Base-by-base conservation (phyloP, 2,113 vertebrate genomes). In the Coptodon rendalli region DNA sequence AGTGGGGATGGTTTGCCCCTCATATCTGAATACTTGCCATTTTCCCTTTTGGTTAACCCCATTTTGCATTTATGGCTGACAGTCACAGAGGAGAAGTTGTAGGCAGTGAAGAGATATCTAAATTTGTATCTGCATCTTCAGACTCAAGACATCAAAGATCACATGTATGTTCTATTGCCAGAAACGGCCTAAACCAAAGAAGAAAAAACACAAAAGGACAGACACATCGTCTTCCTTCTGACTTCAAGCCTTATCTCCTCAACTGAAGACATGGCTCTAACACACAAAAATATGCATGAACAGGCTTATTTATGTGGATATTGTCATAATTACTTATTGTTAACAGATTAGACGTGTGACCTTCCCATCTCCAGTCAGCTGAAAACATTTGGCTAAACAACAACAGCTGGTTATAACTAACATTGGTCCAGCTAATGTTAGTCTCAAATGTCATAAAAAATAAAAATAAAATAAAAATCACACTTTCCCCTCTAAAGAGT, bases 11-110 rank as follows among this genome's bases (percentile, higher is more conserved):
- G 31, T 34, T 66, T 66, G 31, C n/a, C 34, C 34, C 3, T 38
- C 6, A 66, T 66, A 66, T 66, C 6, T 66, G 61, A 66, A 38
- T 66, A 66, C 10, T 0, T 3, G 61, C 19, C 19, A 0, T 66
- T 31, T 34, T 66, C 17, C 9, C 0, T 66, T 36, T 66, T 66
- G 2, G 61, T 13, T 66, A 66, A 34, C 19, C 34, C 10, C 19
- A 22, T 66, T 63, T 63, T 38, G 3, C 17, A 66, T 13, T 22
- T 5, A 38, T 66, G 61, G 61, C 61, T 66, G 11, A 38, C 61
- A n/a, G 0, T 34, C 6, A 66, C 59, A 36, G 17, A 63, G 31
- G 10, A 38, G 0, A 13, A 38, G 61, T 38, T 66, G 10, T 0
- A 38, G 61, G 34, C 34, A 66, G 19, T 22, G 19, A 2, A 22